Percentiles rank a stretch among this genome's conserved stretches.
Evolutionary conservation across 53 echinoderm and acorn worm genomes (phyloP).

Genomic region (Crossaster papposus): DNA sequence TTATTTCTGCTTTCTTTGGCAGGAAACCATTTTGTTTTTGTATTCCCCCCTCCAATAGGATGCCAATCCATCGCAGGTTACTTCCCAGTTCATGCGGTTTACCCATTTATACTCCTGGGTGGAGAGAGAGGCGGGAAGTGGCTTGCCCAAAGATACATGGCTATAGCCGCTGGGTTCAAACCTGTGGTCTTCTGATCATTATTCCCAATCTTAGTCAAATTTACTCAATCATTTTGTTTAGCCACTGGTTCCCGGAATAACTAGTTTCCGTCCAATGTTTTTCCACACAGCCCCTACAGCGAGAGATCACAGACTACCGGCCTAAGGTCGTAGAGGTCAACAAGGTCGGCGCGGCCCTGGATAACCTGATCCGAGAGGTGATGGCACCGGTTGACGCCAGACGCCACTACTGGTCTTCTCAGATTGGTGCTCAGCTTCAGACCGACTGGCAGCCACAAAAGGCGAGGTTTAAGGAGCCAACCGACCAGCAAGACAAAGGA

Average conservation of each 20-base stretch:
- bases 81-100: too few relatives aligned
- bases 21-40: too few relatives aligned
- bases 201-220: too few relatives aligned
- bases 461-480: conserved; percentile 48
- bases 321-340: conserved; percentile 96
- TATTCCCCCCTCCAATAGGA: too few relatives aligned
- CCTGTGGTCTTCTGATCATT: too few relatives aligned
- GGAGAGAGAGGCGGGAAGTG: too few relatives aligned
- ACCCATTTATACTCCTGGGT: too few relatives aligned
- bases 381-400: conserved; percentile 75
- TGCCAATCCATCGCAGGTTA: too few relatives aligned
- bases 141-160: too few relatives aligned
- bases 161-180: too few relatives aligned
- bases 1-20: too few relatives aligned
- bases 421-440: conserved; percentile 91
- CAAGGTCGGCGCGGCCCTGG: conserved; percentile 91
- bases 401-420: conserved; percentile 97
- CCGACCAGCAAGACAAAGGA: conserved; percentile 69
- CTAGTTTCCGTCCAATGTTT: neutral
- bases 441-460: conserved; percentile 90
- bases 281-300: conserved; percentile 78
- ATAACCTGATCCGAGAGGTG: conserved; percentile 87
- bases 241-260: neutral
- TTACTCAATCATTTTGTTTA: too few relatives aligned
- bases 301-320: conserved; percentile 92